A percentile compares a stretch with the other conserved stretches of the same genome.
Evolutionary conservation across 2,888 invertebrate genomes (phyloP).

Genomic region (Cynaeus angustus): DNA sequence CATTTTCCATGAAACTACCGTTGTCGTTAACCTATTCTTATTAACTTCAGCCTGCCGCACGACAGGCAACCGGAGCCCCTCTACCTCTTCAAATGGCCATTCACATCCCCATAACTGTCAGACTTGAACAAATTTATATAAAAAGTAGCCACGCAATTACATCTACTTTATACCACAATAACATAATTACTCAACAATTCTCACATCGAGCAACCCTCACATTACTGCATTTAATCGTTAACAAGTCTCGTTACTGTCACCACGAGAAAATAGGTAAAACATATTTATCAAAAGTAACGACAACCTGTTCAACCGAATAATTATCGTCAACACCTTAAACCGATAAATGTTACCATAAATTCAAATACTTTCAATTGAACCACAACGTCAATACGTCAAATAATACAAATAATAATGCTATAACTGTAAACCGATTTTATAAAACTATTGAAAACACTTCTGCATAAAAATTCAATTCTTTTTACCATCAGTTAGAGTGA

Average conservation of each 20-base stretch:
- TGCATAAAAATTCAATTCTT: too few species aligned
- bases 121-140: slow-evolving; percentile 22
- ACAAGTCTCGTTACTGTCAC: neutral
- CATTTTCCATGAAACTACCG: slow-evolving; percentile 50
- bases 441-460: too few species aligned
- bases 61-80: neutral
- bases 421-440: too few species aligned
- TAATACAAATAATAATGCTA: too few species aligned
- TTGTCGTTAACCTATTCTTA: slow-evolving; percentile 55
- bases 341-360: too few species aligned
- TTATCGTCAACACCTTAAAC: too few species aligned
- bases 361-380: too few species aligned
- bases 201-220: neutral
- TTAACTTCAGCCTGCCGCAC: slow-evolving; percentile 47
- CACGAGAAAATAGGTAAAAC: too few species aligned
- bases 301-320: too few species aligned
- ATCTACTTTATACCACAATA: slow-evolving; percentile 7
- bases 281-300: too few species aligned
- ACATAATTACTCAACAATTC: slow-evolving; percentile 11
- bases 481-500: too few species aligned
- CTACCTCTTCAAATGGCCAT: slow-evolving; percentile 9
- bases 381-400: too few species aligned
- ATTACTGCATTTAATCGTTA: neutral
- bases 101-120: slow-evolving; percentile 22
- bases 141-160: slow-evolving; percentile 17